Percentiles rank a stretch among this genome's conserved stretches.
Evolutionary conservation across 2,797 vertebrate genomes (phyloP).

Genomic region (Borostomias antarcticus): DNA sequence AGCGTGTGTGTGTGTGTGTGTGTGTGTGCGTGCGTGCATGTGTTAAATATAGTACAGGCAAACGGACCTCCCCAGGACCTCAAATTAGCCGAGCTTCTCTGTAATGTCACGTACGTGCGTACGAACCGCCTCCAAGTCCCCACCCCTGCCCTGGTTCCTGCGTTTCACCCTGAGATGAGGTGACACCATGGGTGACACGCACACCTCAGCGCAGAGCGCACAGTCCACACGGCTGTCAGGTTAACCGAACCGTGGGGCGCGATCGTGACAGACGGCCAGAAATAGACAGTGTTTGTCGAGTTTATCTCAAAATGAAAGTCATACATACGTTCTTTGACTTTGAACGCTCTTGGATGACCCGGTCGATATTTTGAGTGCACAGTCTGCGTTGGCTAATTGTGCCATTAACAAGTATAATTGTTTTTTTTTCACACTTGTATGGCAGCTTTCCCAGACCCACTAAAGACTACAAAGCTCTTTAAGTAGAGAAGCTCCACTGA

Average conservation of each 20-base stretch:
- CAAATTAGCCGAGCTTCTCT: constrained; percentile 16
- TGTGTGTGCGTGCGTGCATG: neutral
- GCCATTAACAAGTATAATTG: neutral
- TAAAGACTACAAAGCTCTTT: too few species aligned
- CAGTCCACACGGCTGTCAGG: constrained; percentile 62
- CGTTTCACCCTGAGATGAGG: constrained; percentile 53
- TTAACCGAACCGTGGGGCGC: constrained; percentile 51
- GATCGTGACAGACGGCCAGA: constrained; percentile 31
- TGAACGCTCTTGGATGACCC: neutral
- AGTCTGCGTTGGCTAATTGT: neutral
- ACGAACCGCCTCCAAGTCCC: neutral
- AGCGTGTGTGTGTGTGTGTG: neutral
- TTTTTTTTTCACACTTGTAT: neutral
- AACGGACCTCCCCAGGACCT: constrained; percentile 14
- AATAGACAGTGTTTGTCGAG: constrained; percentile 19
- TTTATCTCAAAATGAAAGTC: constrained; percentile 33
- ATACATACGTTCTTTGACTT: neutral
- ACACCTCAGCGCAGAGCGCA: constrained; percentile 45
- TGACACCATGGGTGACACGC: constrained; percentile 50
- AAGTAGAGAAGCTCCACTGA: too few species aligned
- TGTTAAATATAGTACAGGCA: neutral
- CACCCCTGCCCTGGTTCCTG: constrained; percentile 26
- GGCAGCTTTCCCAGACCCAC: too few species aligned
- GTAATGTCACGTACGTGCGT: neutral
- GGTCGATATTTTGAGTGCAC: constrained; percentile 3